Evolutionary conservation across 1,140 invertebrate species (phyloP).

Genomic region (Drosophila novamexicana): DNA sequence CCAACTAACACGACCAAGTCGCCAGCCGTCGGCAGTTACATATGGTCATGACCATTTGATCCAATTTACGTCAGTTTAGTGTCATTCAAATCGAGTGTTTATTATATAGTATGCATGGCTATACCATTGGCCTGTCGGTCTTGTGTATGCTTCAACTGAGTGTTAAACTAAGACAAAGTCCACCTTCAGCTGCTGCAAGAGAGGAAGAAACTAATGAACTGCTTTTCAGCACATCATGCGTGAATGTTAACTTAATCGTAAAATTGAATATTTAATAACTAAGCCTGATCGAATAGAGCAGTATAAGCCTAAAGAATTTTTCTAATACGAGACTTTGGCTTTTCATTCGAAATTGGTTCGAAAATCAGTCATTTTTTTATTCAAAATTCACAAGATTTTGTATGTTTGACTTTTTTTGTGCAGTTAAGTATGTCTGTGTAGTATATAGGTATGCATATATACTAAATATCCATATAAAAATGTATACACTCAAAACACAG

Average conservation of each 20-base stretch:
- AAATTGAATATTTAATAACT: neutral
- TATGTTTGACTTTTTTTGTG: too few species aligned
- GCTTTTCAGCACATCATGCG: neutral
- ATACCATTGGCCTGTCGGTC: too few species aligned
- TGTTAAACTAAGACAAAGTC: conserved; percentile 4
- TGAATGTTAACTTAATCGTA: neutral
- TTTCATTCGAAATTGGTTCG: neutral
- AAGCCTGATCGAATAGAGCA: neutral
- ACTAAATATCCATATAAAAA: too few species aligned
- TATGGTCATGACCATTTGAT: conserved; percentile 58
- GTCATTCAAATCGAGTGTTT: conserved; percentile 73
- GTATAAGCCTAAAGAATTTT: neutral
- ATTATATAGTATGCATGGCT: conserved; percentile 28
- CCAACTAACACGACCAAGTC: conserved; percentile 49
- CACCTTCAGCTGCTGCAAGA: too few species aligned
- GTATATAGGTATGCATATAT: too few species aligned
- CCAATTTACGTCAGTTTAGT: conserved; percentile 77
- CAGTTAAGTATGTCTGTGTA: too few species aligned
- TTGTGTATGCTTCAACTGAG: neutral
- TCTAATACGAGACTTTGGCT: neutral
- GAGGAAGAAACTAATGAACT: neutral
- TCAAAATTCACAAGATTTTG: too few species aligned
- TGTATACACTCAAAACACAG: too few species aligned
- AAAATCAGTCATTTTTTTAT: too few species aligned
- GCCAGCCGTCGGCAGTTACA: conserved; percentile 63